Conservation (phyloP, 2,797 vertebrate species). For the Brachyrhaphis roseni region DNA sequence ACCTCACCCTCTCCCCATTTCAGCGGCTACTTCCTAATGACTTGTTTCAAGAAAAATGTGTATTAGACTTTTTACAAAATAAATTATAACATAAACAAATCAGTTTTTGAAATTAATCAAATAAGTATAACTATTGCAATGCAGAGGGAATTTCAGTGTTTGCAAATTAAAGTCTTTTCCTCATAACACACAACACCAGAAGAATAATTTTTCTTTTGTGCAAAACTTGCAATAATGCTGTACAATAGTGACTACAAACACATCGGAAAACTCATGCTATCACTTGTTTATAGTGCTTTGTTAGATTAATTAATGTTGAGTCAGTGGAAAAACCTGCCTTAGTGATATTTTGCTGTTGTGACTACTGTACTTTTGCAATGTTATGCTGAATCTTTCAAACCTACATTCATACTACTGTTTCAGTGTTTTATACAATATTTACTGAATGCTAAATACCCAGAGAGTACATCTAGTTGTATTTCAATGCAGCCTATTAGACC, state of each 20-base stretch:
- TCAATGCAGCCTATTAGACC: background rate
- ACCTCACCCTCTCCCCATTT: background rate
- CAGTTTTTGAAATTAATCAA: background rate
- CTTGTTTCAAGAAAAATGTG: constrained; percentile 28
- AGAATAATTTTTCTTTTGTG: background rate
- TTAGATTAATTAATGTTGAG: background rate
- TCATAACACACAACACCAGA: background rate
- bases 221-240: background rate
- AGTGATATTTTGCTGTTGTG: background rate
- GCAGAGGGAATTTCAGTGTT: background rate
- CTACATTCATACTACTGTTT: background rate
- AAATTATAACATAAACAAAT: background rate
- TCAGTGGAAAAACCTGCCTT: background rate
- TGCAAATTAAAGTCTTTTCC: background rate
- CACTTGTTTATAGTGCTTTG: background rate
- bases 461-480: background rate
- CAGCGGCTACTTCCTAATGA: background rate
- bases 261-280: background rate
- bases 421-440: background rate
- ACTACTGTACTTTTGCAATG: background rate
- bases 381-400: background rate
- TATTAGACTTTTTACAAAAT: constrained; percentile 27
- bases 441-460: background rate
- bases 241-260: background rate
- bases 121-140: background rate